Percentiles rank a stretch among this genome's conserved stretches.
These are phyloP conservation scores for Pseudomyrmex gracilis DNA, from an alignment of 1,140 invertebrate species.

Conservation along the genomic window DNA sequence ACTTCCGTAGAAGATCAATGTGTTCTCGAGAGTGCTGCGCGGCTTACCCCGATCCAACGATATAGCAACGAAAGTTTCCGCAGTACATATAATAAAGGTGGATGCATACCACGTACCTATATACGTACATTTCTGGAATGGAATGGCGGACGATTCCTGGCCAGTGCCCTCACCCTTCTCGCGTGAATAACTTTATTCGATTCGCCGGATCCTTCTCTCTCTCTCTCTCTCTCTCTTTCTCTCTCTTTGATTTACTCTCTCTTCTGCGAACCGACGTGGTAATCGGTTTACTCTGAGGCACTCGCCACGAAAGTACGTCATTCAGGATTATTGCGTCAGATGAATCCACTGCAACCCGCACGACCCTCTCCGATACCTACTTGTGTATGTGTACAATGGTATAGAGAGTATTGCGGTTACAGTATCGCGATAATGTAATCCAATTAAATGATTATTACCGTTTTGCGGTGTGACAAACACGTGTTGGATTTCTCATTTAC, in stretches of 20 bases:
- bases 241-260: background rate
- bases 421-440: conserved; percentile 58
- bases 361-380: conserved; percentile 13
- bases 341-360: conserved; percentile 50
- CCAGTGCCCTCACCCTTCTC: conserved; percentile 34
- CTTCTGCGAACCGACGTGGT: conserved; percentile 40
- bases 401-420: conserved; percentile 46
- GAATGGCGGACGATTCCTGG: conserved; percentile 52
- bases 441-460: conserved; percentile 59
- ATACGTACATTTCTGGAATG: conserved; percentile 24
- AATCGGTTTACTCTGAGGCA: conserved; percentile 71
- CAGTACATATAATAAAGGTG: conserved; percentile 28
- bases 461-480: conserved; percentile 37
- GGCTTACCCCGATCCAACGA: background rate
- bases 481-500: conserved; percentile 40
- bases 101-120: conserved; percentile 39
- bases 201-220: conserved; percentile 16
- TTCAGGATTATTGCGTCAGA: conserved; percentile 71
- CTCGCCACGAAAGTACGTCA: conserved; percentile 66
- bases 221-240: conserved; percentile 6
- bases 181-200: conserved; percentile 69
- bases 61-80: conserved; percentile 20
- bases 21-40: background rate
- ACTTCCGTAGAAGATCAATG: conserved; percentile 1
- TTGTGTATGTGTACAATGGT: background rate